These are phyloP conservation scores for Haemorhous mexicanus DNA, from an alignment of 2,113 vertebrate genomes.

Conservation along the genomic window DNA sequence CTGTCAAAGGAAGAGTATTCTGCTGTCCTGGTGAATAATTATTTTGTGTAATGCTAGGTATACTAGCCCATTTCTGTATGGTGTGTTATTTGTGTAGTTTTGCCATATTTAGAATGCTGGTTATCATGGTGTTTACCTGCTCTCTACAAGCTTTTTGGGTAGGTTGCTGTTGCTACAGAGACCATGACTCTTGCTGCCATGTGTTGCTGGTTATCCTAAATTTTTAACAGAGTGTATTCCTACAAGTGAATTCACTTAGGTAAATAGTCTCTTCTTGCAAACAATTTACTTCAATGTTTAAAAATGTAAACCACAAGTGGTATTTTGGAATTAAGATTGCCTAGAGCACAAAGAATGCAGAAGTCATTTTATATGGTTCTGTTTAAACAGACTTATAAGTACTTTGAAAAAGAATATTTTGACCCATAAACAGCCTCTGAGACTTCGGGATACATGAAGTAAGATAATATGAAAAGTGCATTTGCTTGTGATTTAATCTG, in stretches of 20 bases:
- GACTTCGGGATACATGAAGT: background rate
- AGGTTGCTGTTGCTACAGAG: background rate
- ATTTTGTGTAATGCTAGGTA: background rate
- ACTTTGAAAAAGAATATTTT: background rate
- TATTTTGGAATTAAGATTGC: background rate
- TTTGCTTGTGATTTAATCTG: background rate
- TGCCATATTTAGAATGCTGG: background rate
- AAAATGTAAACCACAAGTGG: background rate
- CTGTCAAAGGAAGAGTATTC: background rate
- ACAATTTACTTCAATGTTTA: background rate
- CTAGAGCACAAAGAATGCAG: background rate
- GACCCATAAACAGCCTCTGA: background rate
- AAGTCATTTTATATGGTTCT: background rate
- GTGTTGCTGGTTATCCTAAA: background rate
- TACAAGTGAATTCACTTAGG: background rate
- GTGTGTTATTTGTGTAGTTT: background rate
- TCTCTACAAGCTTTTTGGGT: background rate
- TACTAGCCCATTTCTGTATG: background rate
- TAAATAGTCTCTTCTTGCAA: background rate
- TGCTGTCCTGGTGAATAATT: background rate
- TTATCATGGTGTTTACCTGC: background rate
- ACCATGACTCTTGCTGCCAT: rapidly evolving
- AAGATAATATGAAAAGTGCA: background rate
- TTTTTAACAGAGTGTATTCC: background rate
- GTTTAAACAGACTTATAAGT: background rate